phyloP scores from a whole-genome alignment of 2,113 vertebrate species.

The Anser cygnoides region DNA sequence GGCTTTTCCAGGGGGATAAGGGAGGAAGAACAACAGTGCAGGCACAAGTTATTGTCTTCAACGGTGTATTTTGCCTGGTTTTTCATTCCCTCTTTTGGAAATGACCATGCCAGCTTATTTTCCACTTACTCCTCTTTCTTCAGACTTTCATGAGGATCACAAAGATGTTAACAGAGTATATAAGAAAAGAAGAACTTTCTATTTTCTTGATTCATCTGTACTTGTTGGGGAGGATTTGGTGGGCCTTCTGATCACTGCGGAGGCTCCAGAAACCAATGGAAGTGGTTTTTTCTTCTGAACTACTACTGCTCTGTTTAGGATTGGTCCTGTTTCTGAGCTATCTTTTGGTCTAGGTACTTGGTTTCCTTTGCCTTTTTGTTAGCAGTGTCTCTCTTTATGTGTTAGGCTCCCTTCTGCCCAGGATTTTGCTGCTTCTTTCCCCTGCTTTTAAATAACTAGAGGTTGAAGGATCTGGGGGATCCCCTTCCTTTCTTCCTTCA shows the following conservation, averaged over 20 bases:
- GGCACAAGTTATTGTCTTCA: neutral
- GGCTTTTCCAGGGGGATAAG: neutral
- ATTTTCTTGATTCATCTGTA: neutral
- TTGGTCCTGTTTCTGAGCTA: neutral
- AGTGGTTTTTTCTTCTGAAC: neutral
- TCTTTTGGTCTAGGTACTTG: neutral
- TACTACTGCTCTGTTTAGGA: neutral
- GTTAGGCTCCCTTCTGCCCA: neutral
- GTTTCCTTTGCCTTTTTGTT: neutral
- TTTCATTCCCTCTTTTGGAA: neutral
- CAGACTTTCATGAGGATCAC: rapidly evolving
- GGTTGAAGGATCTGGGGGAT: neutral
- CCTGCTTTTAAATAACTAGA: neutral
- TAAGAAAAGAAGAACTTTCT: neutral
- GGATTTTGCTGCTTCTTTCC: neutral
- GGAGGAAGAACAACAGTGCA: neutral
- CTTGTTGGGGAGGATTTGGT: neutral
- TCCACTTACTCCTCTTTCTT: neutral
- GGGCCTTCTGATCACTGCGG: neutral
- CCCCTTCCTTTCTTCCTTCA: neutral
- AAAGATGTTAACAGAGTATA: neutral
- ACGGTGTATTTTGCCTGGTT: neutral
- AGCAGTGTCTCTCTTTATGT: neutral
- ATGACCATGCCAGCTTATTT: neutral
- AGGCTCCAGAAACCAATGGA: neutral